phyloP scores from a whole-genome alignment of 2,113 vertebrate species.

The Prinia subflava region DNA sequence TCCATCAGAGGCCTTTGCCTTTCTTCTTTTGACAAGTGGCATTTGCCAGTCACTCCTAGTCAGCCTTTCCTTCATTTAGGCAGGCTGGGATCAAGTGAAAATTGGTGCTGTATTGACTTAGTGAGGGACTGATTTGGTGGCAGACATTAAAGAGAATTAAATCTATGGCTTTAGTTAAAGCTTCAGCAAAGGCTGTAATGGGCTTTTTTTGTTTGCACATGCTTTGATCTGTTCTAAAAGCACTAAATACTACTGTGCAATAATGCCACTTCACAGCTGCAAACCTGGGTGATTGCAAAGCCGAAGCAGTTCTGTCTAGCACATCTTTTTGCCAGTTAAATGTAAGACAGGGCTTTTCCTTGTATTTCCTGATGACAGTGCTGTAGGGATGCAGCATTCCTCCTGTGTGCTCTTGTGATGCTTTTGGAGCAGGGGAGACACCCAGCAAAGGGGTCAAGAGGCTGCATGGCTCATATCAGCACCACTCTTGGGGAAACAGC shows the following conservation, averaged over 20 bases:
- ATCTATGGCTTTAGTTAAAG: not conserved
- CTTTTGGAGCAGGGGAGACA: not conserved
- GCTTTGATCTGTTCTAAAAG: not conserved
- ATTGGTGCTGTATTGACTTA: not conserved
- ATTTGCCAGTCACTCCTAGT: not conserved
- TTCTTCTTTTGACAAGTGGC: not conserved
- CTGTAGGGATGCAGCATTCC: not conserved
- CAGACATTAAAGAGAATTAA: not conserved
- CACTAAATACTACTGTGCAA: not conserved
- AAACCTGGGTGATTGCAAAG: not conserved
- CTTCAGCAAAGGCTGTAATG: not conserved
- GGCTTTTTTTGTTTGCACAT: not conserved
- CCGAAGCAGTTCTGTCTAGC: not conserved
- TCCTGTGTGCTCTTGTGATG: not conserved
- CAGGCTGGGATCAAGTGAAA: not conserved
- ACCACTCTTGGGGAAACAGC: not conserved
- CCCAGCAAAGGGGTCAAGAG: not conserved
- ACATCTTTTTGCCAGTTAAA: not conserved
- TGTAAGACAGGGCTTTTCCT: not conserved
- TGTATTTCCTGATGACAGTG: not conserved
- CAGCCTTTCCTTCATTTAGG: not conserved
- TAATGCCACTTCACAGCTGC: not conserved
- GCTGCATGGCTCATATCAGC: not conserved
- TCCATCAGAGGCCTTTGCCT: not conserved
- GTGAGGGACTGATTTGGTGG: not conserved